Evolutionary conservation across 1,140 invertebrate species (phyloP).

Genomic region (Solenopsis fugax): DNA sequence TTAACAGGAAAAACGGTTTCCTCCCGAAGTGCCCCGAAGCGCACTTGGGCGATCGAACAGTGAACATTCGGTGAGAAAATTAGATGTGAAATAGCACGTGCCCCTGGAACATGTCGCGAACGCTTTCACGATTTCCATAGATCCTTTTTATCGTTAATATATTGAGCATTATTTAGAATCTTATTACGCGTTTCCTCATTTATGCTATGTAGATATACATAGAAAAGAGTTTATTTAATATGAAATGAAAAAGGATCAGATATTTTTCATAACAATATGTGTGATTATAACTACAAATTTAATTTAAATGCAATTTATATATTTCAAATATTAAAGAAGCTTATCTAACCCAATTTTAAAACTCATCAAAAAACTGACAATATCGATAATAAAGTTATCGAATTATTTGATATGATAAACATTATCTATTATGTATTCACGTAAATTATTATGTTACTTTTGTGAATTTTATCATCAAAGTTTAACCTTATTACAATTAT

Average conservation of each 20-base stretch:
- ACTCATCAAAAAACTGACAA: neutral
- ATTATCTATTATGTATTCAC: neutral
- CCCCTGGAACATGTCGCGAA: neutral
- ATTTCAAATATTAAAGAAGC: neutral
- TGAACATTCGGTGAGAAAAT: neutral
- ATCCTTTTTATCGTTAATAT: neutral
- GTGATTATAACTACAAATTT: neutral
- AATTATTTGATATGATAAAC: neutral
- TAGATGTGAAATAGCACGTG: neutral
- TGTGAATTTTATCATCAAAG: neutral
- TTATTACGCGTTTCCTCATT: neutral
- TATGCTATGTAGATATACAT: neutral
- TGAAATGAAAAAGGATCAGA: neutral
- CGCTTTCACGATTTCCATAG: neutral
- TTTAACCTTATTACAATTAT: neutral
- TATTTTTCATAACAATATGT: neutral
- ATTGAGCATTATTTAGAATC: neutral
- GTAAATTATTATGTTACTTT: neutral
- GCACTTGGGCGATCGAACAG: neutral
- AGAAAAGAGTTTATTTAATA: neutral
- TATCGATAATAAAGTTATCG: neutral
- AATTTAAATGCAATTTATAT: neutral
- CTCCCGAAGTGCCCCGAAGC: neutral
- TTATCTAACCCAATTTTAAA: neutral
- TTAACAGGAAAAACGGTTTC: constrained; percentile 18